Conservation (phyloP, 1,140 invertebrate species). For the Lepidotrigona ventralis region DNA sequence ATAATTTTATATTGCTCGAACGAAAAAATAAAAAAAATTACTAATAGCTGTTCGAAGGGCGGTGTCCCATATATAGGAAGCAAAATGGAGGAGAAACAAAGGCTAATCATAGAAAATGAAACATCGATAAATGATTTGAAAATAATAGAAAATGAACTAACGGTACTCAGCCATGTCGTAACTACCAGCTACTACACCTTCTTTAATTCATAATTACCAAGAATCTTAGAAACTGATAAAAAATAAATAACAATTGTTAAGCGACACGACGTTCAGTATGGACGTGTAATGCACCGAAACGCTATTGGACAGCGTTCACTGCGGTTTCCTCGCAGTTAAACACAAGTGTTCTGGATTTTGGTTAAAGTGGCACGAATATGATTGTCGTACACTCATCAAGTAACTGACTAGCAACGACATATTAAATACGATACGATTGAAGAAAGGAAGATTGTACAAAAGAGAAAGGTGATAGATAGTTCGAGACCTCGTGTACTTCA, state of each 20-base stretch:
- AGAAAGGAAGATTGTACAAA: neutral
- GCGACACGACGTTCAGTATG: constrained; percentile 11
- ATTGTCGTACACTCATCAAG: neutral
- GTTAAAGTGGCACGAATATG: neutral
- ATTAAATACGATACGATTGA: neutral
- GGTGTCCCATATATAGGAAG: constrained; percentile 47
- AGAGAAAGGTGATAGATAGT: neutral
- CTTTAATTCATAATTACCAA: constrained; percentile 75
- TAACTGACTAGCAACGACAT: neutral
- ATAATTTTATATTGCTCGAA: too few species aligned
- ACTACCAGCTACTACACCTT: constrained; percentile 71
- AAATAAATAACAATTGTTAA: constrained; percentile 46
- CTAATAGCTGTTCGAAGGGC: constrained; percentile 47
- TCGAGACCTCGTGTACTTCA: constrained; percentile 7
- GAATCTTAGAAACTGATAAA: constrained; percentile 45
- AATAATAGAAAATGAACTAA: constrained; percentile 72
- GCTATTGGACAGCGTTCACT: neutral
- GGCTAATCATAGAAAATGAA: constrained; percentile 14
- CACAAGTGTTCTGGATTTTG: neutral
- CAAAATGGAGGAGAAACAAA: constrained; percentile 50
- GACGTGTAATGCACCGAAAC: neutral
- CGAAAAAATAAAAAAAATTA: neutral
- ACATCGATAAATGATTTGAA: constrained; percentile 42
- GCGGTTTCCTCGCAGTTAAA: neutral
- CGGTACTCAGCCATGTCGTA: constrained; percentile 73